Conservation (phyloP, 2,797 vertebrate genomes). For the Harpagifer antarcticus region DNA sequence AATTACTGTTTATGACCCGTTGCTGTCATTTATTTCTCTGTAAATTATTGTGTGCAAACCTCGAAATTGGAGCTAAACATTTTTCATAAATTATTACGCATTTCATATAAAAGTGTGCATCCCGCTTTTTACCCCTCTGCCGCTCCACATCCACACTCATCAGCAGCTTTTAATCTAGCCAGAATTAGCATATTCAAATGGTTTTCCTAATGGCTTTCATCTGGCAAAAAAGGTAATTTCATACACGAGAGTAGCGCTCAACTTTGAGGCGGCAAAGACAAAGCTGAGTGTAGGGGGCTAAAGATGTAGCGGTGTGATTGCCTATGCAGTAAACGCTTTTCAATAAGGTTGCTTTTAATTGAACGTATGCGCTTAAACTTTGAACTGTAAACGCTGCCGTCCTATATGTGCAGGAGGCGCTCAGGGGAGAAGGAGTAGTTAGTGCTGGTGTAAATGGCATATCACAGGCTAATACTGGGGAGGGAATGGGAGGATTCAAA, state of each 20-base stretch:
- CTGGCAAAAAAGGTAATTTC: conserved; percentile 75
- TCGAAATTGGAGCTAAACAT: background rate
- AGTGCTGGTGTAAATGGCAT: conserved; percentile 63
- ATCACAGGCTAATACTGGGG: conserved; percentile 63
- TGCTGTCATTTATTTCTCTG: background rate
- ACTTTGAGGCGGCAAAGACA: conserved; percentile 66
- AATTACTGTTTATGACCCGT: background rate
- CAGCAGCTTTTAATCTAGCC: conserved; percentile 76
- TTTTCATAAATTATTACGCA: conserved; percentile 26
- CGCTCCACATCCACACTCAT: conserved; percentile 57
- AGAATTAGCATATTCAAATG: conserved; percentile 78
- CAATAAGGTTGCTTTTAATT: conserved; percentile 64
- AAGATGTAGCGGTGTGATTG: conserved; percentile 50
- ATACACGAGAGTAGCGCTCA: conserved; percentile 56
- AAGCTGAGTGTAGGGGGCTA: conserved; percentile 44
- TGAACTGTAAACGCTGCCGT: conserved; percentile 52
- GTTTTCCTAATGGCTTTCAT: conserved; percentile 81
- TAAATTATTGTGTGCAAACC: background rate
- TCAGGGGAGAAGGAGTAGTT: conserved; percentile 17
- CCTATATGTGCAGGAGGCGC: background rate
- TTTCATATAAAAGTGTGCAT: conserved; percentile 26
- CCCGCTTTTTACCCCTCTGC: background rate
- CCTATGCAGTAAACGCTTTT: conserved; percentile 20
- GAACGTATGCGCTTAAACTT: conserved; percentile 65
- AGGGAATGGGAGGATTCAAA: conserved; percentile 35